phyloP scores from a whole-genome alignment of 2,888 invertebrate genomes.

The Trissonchulus sp. region DNA sequence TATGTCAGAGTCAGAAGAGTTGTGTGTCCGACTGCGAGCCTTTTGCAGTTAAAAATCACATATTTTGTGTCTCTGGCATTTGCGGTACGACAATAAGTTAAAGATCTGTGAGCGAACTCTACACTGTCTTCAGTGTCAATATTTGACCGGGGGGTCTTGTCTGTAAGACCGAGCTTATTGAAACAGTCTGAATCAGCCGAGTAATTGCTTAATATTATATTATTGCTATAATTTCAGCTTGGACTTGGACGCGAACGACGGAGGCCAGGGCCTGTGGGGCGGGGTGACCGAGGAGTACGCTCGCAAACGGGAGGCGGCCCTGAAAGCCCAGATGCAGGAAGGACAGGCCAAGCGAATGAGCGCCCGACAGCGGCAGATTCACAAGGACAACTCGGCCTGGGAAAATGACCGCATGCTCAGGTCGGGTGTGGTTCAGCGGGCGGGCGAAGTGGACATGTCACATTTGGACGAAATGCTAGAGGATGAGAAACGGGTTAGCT shows the following conservation, averaged over 20 bases:
- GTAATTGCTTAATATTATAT: too few relatives aligned
- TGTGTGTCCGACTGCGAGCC: too few relatives aligned
- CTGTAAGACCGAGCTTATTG: too few relatives aligned
- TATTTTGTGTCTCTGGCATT: too few relatives aligned
- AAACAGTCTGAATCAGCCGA: conserved; percentile 40
- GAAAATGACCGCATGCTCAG: conserved; percentile 95
- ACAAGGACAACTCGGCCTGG: conserved; percentile 93
- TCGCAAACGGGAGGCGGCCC: conserved; percentile 81
- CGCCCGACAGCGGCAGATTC: conserved; percentile 90
- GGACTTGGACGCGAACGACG: conserved; percentile 59
- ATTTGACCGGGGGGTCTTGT: too few relatives aligned
- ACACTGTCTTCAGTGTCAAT: too few relatives aligned
- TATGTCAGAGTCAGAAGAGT: too few relatives aligned
- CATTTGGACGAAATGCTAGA: not conserved
- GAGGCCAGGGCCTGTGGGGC: conserved; percentile 79
- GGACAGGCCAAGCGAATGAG: conserved; percentile 87
- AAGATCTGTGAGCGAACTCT: too few relatives aligned
- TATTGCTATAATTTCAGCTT: not conserved
- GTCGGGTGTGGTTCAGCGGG: conserved; percentile 73
- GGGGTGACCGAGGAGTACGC: conserved; percentile 70
- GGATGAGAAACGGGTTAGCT: not conserved
- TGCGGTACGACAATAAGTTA: too few relatives aligned
- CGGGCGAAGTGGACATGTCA: not conserved
- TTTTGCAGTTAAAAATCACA: too few relatives aligned
- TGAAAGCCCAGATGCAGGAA: conserved; percentile 78